These are phyloP conservation scores for Myrmophylax atrothorax DNA, from an alignment of 2,113 vertebrate genomes.

Conservation along the genomic window DNA sequence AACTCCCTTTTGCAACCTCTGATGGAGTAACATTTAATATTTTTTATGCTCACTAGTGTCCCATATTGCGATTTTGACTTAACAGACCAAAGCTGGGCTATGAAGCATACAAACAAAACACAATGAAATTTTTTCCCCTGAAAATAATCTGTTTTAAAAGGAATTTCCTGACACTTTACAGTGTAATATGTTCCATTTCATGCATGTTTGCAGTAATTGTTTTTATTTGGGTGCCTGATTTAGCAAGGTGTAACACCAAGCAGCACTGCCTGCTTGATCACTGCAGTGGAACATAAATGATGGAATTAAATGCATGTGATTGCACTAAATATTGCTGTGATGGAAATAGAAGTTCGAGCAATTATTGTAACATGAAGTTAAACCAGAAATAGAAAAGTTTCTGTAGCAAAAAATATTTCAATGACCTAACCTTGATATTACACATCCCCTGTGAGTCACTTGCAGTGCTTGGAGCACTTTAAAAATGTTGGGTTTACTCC, in stretches of 20 bases:
- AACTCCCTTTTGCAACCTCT: neutral
- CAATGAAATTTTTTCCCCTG: neutral
- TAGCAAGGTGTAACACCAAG: neutral
- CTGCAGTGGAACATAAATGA: neutral
- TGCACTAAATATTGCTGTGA: neutral
- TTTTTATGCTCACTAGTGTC: neutral
- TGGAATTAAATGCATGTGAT: conserved; percentile 12
- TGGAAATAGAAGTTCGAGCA: neutral
- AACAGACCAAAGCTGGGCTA: neutral
- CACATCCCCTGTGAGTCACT: neutral
- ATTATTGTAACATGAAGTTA: neutral
- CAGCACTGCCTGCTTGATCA: neutral
- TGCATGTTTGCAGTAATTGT: neutral
- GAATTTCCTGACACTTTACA: neutral
- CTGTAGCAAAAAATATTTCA: neutral
- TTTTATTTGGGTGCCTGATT: neutral
- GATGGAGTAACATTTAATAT: neutral
- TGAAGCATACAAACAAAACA: neutral
- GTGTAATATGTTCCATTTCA: neutral
- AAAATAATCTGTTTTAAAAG: neutral
- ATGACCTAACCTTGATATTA: neutral
- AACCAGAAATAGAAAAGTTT: neutral
- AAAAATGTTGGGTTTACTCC: neutral
- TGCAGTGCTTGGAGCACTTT: neutral
- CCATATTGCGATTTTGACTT: neutral